Conservation (phyloP, 2,888 invertebrate species). For the Deilephila porcellus region DNA sequence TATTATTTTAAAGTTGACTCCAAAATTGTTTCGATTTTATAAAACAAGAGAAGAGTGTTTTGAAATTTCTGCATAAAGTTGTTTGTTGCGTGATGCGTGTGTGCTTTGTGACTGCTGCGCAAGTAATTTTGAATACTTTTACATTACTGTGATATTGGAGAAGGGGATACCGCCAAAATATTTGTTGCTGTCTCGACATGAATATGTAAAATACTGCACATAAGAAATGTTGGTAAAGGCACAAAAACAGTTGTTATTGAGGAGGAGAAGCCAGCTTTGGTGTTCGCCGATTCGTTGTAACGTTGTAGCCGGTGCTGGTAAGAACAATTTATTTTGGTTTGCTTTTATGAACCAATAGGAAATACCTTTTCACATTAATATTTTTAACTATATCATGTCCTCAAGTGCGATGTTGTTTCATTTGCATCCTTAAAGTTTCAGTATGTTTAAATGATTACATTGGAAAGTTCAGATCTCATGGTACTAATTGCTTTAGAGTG, state of each 20-base stretch:
- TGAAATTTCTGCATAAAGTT: conserved; percentile 2
- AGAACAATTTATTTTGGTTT: conserved; percentile 70
- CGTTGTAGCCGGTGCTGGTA: conserved; percentile 73
- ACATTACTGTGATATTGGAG: conserved; percentile 79
- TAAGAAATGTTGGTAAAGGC: conserved; percentile 72
- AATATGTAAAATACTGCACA: conserved; percentile 46
- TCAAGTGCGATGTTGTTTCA: conserved; percentile 78
- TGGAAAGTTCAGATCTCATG: conserved; percentile 82
- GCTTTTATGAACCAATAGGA: conserved; percentile 78
- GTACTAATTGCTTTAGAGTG: conserved; percentile 78
- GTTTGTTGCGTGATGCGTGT: conserved; percentile 54
- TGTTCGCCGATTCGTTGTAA: conserved; percentile 71
- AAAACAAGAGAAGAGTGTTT: background rate
- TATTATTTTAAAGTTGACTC: background rate
- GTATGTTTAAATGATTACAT: conserved; percentile 62
- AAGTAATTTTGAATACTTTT: conserved; percentile 68
- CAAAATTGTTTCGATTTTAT: background rate
- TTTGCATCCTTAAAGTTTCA: conserved; percentile 76
- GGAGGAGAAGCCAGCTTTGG: conserved; percentile 82
- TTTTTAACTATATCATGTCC: conserved; percentile 85
- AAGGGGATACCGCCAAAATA: conserved; percentile 65
- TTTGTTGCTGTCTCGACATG: conserved; percentile 59
- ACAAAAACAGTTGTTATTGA: conserved; percentile 68
- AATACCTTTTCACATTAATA: conserved; percentile 85
- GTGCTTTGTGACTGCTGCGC: conserved; percentile 59